Percentiles rank a stretch among this genome's conserved stretches.
phyloP scores from a whole-genome alignment of 2,113 vertebrate species.

The Psilopsiagon aurifrons region DNA sequence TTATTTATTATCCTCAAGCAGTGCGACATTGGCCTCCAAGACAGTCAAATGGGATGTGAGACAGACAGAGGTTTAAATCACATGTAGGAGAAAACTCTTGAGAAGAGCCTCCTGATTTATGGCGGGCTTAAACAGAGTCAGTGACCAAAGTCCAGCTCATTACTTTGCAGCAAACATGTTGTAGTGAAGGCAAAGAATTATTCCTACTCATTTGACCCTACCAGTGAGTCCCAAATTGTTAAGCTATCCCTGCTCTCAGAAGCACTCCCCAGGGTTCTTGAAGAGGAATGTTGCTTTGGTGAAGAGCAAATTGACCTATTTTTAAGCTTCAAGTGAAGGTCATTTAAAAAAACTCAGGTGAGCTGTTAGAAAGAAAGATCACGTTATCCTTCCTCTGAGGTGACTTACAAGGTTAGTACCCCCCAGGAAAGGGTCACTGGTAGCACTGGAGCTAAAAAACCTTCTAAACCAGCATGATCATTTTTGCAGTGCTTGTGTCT shows the following conservation, averaged over 20 bases:
- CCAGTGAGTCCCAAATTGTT: fast-evolving
- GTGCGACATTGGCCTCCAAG: not conserved
- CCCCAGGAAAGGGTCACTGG: not conserved
- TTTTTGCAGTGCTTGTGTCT: not conserved
- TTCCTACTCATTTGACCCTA: not conserved
- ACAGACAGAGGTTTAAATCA: not conserved
- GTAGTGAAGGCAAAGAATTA: not conserved
- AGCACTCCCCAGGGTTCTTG: not conserved
- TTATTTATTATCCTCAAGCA: not conserved
- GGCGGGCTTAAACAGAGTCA: not conserved
- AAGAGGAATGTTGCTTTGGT: not conserved
- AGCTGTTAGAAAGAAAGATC: not conserved
- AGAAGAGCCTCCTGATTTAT: not conserved
- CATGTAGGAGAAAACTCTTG: not conserved
- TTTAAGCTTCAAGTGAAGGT: not conserved
- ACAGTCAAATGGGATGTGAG: not conserved
- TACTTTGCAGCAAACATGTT: not conserved
- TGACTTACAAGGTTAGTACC: not conserved
- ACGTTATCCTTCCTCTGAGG: not conserved
- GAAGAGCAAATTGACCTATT: not conserved
- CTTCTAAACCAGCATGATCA: not conserved
- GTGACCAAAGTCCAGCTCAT: not conserved
- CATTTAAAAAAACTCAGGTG: not conserved
- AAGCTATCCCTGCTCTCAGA: not conserved
- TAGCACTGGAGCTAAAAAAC: not conserved